phyloP scores from a whole-genome alignment of 2,888 invertebrate species.

The Nymphalis c-album region DNA sequence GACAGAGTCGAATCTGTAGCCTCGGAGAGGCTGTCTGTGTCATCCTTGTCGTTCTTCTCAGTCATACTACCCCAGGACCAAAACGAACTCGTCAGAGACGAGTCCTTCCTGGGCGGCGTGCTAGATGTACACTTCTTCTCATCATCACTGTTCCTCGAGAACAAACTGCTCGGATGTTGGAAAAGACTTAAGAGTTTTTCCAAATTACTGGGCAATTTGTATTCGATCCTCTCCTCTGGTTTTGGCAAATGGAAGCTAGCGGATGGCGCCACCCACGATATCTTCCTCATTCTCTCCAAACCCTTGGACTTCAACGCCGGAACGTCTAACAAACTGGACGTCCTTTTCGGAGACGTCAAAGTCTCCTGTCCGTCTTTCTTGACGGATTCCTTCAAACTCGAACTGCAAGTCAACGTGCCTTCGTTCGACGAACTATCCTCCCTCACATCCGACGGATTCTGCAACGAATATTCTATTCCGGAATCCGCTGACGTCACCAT shows the following conservation, averaged over 20 bases:
- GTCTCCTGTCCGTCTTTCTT: conserved; percentile 62
- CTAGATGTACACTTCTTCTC: conserved; percentile 68
- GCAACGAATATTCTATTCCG: conserved; percentile 73
- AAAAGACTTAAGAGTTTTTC: conserved; percentile 85
- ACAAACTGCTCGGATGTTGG: conserved; percentile 83
- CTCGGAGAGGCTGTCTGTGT: conserved; percentile 64
- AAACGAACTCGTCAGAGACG: conserved; percentile 70
- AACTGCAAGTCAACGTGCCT: conserved; percentile 74
- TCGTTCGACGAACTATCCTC: conserved; percentile 76
- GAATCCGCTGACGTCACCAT: conserved; percentile 78
- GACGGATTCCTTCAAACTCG: conserved; percentile 64
- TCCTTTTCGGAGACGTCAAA: conserved; percentile 65
- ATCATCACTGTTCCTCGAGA: conserved; percentile 76
- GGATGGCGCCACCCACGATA: conserved; percentile 82
- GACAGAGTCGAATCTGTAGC: conserved; percentile 73
- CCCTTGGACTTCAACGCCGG: conserved; percentile 71
- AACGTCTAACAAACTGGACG: conserved; percentile 71
- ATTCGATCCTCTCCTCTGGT: conserved; percentile 63
- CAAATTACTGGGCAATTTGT: conserved; percentile 80
- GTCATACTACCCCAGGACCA: conserved; percentile 74
- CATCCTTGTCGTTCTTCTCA: conserved; percentile 59
- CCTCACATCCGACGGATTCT: conserved; percentile 64
- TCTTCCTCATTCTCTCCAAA: conserved; percentile 78
- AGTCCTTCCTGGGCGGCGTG: conserved; percentile 74
- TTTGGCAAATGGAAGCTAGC: conserved; percentile 67